phyloP scores from a whole-genome alignment of 2,113 vertebrate species.

The Odobenus rosmarus region DNA sequence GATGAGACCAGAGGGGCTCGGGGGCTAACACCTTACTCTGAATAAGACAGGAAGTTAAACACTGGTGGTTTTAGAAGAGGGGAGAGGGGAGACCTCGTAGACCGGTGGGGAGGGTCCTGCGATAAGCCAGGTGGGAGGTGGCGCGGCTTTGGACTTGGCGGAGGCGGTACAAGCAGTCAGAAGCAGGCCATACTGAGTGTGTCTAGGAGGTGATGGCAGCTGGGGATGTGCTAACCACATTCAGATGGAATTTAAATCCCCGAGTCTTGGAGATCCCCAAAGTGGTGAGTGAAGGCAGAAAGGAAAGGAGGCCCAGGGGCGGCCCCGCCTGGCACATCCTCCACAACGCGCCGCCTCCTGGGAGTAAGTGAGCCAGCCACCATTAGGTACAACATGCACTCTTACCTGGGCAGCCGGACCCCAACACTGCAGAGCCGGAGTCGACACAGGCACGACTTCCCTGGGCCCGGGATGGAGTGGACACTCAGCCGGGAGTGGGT shows the following conservation, averaged over 20 bases:
- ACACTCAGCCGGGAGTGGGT: not conserved
- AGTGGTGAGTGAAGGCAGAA: not conserved
- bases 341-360: fast-evolving
- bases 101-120: fast-evolving
- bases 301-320: not conserved
- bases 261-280: not conserved
- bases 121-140: fast-evolving
- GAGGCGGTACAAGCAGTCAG: not conserved
- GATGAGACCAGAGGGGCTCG: fast-evolving
- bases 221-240: not conserved
- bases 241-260: not conserved
- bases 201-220: not conserved
- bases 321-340: fast-evolving
- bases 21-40: not conserved
- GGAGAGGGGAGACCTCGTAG: not conserved
- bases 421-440: not conserved
- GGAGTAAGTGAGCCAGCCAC: fast-evolving
- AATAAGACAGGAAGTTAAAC: not conserved
- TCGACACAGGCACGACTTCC: fast-evolving
- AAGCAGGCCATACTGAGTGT: not conserved
- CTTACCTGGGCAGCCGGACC: not conserved
- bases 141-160: fast-evolving
- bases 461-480: not conserved
- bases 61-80: not conserved
- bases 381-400: fast-evolving